These are phyloP conservation scores for Meandrina meandrites DNA, from an alignment of 92 coral and sea anemone species.

Conservation along the genomic window DNA sequence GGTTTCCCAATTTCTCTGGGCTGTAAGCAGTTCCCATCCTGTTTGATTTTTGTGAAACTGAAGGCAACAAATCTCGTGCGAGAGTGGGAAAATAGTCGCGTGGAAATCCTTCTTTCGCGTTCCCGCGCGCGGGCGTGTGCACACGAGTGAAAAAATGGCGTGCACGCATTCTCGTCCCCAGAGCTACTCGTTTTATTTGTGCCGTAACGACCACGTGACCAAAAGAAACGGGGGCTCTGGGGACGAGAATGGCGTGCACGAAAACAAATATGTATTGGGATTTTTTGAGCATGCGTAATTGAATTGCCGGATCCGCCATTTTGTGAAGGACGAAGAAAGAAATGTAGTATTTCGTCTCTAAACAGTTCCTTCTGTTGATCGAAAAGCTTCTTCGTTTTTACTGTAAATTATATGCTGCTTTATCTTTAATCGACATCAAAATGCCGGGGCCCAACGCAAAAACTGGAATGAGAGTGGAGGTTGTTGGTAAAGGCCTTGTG, in stretches of 20 bases:
- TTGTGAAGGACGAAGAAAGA: slow-evolving; percentile 21
- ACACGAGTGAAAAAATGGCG: not conserved
- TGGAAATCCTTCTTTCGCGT: too few relatives aligned
- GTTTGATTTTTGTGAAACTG: too few relatives aligned
- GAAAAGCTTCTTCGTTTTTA: not conserved
- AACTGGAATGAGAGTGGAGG: slow-evolving; percentile 88
- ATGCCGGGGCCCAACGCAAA: slow-evolving; percentile 76
- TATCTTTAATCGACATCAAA: not conserved
- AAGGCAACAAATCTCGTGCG: too few relatives aligned
- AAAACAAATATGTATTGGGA: slow-evolving; percentile 19
- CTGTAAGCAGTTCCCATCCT: too few relatives aligned
- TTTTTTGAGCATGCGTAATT: slow-evolving; percentile 65
- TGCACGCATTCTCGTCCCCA: too few relatives aligned
- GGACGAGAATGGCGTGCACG: not conserved
- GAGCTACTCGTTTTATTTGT: too few relatives aligned
- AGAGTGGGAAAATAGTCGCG: too few relatives aligned
- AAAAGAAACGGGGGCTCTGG: too few relatives aligned
- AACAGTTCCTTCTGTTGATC: not conserved
- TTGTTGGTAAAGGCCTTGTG: slow-evolving; percentile 79
- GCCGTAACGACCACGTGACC: too few relatives aligned
- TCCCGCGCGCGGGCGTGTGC: too few relatives aligned
- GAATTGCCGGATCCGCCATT: slow-evolving; percentile 43
- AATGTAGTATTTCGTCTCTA: slow-evolving; percentile 2
- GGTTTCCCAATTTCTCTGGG: not conserved
- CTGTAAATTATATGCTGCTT: not conserved